Evolutionary conservation across 2,113 vertebrate genomes (phyloP), one percentile per base, ranked within the genome.

Genomic region (Gadus chalcogrammus): DNA sequence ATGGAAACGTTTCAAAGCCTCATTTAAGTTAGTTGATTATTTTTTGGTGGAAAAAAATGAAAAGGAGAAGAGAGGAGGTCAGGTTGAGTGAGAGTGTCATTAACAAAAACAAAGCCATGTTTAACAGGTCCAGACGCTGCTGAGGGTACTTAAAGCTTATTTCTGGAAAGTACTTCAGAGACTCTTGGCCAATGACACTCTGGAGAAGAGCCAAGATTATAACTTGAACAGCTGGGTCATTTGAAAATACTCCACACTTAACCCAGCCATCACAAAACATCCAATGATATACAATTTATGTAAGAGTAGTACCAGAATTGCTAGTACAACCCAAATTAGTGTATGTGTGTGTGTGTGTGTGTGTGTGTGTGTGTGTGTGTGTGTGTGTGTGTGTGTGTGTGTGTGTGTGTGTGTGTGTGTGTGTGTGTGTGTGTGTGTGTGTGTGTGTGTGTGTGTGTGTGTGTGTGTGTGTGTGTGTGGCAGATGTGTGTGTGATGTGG

Each of bases 1-100:
- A 35, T 7, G 4, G 31, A 35, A 35, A 35, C 31, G 1, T 35
- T 35, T 35, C 6, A 5, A 35, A 35, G 4, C 31, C 31, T 35
- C 3, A 35, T 35, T 35, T 35, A 35, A 35, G 31, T 35, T 35
- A 1, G 31, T 5, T 35, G 4, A 35, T 35, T 35, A 35, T 35
- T 3, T 35, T 35, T 35, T 35, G 31, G 31, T 35, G 31, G 31
- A 35, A 35, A 7, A 35, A 35, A 35, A 5, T 35, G 66, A 65
- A 66, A n/a, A 68, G 27, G 22, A 16, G 24, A 9, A 88, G 90
- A 38, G 91, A 91, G 74, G 91, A 90, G 16, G 31, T 11, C 7
- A 68, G 69, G 16, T 11, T 27, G 35, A n/a, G 8, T 48, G 11
- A 48, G 42, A 48, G 42, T 48, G 42, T 48, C 12, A 48, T 12